Base-by-base conservation (phyloP, 1,140 invertebrate species). In the Chironomus striatipennis region DNA sequence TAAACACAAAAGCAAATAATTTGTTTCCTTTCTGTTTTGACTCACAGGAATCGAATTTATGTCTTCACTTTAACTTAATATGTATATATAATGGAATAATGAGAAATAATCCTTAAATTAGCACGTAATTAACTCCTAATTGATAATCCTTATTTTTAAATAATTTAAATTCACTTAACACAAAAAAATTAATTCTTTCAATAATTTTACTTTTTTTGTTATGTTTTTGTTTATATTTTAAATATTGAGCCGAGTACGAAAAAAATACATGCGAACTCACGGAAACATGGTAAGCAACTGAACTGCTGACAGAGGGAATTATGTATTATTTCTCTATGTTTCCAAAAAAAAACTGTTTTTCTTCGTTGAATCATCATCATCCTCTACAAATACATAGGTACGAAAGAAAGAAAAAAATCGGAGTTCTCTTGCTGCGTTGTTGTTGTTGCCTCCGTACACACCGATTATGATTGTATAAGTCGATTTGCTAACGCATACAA, bases 341-440 rank as follows among this genome's bases (percentile, higher is more conserved):
- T 57, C 47, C 47, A 57, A 57, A 57, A 57, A 47, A 57, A 57
- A 57, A 57, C 47, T 12, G 47, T 57, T 57, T 57, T 57, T 57
- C 47, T 57, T 57, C 47, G 47, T 57, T 57, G 47, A 57, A 57
- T 57, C 47, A 57, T 47, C 43, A 47, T 57, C 47, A 57, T 57
- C 47, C 47, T n/a, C 12, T 57, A 57, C 47, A 57, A 12, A 57
- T 15, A 57, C 12, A 57, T n/a, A 57, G 24, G 24, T 34, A 34
- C 2, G 24, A 34, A n/a, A n/a, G n/a, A n/a, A n/a, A n/a, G n/a
- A n/a, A n/a, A n/a, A n/a, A n/a, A 34, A 34, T 34, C 24, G 24
- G 24, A 34, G 24, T 34, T 34, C 47, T 5, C 47, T n/a, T 57
- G 15, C 8, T 10, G 2, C 8, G 43, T 10, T n/a, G n/a, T n/a